Percentiles rank a stretch among this genome's conserved stretches.
Conservation (phyloP, 1,140 invertebrate species). For the Ceratitis capitata region DNA sequence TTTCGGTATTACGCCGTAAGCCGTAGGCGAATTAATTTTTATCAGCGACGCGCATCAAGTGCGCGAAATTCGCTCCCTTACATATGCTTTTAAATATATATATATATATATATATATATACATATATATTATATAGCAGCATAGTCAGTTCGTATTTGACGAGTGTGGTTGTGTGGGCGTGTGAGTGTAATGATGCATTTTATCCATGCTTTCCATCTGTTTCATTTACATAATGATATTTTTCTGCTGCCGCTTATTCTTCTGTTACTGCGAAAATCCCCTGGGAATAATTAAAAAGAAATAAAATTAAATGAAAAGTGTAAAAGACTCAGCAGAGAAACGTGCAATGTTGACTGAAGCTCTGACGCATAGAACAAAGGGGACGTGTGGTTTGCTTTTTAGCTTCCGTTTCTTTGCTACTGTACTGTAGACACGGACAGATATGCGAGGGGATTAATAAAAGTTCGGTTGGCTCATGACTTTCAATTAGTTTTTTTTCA, state of each 20-base stretch:
- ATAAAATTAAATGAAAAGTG: background rate
- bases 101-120: background rate
- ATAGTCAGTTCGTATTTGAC: background rate
- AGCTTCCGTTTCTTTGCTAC: too few species aligned
- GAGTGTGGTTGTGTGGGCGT: background rate
- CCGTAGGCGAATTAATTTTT: background rate
- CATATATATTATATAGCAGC: background rate
- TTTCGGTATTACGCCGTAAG: slow-evolving; percentile 22
- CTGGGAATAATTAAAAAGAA: slow-evolving; percentile 1
- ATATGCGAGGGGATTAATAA: too few species aligned
- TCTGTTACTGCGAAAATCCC: background rate
- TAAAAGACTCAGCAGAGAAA: background rate
- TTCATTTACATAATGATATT: background rate
- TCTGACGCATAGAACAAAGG: too few species aligned
- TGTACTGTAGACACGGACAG: too few species aligned
- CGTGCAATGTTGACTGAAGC: background rate
- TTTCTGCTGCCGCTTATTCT: background rate
- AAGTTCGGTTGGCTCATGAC: too few species aligned
- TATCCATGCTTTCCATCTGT: background rate
- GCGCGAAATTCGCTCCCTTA: background rate
- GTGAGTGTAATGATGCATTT: background rate
- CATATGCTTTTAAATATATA: background rate
- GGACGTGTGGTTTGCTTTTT: too few species aligned
- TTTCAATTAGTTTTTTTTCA: too few species aligned
- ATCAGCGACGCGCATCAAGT: background rate